phyloP scores from a whole-genome alignment of 2,113 vertebrate genomes.

The Tauraco erythrolophus region DNA sequence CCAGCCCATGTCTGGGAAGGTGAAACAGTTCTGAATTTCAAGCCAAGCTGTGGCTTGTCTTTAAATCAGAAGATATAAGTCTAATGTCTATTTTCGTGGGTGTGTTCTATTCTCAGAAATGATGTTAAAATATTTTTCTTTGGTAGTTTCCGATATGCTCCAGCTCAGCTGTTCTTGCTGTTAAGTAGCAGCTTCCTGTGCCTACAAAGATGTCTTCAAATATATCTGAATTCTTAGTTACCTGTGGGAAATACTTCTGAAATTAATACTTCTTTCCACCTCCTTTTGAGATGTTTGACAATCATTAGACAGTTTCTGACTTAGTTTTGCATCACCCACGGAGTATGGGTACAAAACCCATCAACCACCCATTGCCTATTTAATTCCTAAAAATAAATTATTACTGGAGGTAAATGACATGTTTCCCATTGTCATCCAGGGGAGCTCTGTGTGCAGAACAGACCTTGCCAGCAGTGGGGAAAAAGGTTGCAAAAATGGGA shows the following conservation, averaged over 20 bases:
- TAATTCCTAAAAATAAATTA: neutral
- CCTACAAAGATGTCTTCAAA: neutral
- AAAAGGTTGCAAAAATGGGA: neutral
- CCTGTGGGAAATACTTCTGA: neutral
- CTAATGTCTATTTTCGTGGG: neutral
- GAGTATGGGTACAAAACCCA: neutral
- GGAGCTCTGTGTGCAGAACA: neutral
- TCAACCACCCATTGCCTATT: neutral
- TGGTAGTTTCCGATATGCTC: neutral
- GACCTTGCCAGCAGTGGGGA: neutral
- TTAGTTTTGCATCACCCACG: too few species aligned
- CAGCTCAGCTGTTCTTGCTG: neutral
- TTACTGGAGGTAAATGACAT: neutral
- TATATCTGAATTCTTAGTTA: neutral
- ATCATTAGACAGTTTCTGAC: too few species aligned
- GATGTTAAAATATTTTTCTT: neutral
- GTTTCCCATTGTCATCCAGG: neutral
- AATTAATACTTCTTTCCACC: neutral
- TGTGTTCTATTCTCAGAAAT: neutral
- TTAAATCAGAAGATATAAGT: neutral
- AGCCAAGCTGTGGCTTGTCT: neutral
- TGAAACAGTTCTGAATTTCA: neutral
- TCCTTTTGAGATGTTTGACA: neutral
- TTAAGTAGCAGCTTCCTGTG: neutral
- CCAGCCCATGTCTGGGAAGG: neutral